These are phyloP conservation scores for Gyps fulvus DNA, from an alignment of 2,113 vertebrate genomes.

Conservation along the genomic window DNA sequence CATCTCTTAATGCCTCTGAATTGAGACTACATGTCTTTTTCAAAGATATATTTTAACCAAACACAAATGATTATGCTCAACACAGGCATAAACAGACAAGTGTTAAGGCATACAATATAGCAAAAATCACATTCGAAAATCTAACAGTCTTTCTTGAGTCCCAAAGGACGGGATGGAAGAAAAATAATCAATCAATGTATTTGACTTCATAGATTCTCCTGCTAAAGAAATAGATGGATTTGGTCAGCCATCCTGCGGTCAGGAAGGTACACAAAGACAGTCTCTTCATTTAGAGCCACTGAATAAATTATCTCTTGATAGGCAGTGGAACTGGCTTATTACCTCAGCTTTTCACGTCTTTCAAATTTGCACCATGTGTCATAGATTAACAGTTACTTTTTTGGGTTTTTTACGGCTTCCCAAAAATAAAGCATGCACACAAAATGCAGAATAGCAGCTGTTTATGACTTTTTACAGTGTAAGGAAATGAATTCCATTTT, in stretches of 20 bases:
- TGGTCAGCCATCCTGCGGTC: neutral
- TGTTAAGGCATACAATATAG: neutral
- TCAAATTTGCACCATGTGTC: constrained; percentile 12
- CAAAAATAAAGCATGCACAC: constrained; percentile 25
- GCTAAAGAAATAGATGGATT: neutral
- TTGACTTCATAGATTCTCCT: neutral
- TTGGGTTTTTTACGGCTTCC: neutral
- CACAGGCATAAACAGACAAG: neutral
- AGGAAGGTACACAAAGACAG: neutral
- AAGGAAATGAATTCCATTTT: constrained; percentile 62
- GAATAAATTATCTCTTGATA: neutral
- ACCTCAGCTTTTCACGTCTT: neutral
- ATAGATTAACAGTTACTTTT: constrained; percentile 34
- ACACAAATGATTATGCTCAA: neutral
- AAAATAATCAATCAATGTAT: neutral
- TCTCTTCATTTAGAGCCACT: neutral
- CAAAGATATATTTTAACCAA: neutral
- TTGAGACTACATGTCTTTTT: neutral
- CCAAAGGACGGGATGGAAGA: neutral
- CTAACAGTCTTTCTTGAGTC: neutral
- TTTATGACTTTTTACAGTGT: constrained; percentile 38
- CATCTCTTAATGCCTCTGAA: neutral
- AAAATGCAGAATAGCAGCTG: constrained; percentile 54
- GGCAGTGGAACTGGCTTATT: neutral
- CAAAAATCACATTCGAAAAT: neutral